Evolutionary conservation across 2,113 vertebrate genomes (phyloP), one percentile per base, ranked within the genome.

Genomic region (Grantiella picta): DNA sequence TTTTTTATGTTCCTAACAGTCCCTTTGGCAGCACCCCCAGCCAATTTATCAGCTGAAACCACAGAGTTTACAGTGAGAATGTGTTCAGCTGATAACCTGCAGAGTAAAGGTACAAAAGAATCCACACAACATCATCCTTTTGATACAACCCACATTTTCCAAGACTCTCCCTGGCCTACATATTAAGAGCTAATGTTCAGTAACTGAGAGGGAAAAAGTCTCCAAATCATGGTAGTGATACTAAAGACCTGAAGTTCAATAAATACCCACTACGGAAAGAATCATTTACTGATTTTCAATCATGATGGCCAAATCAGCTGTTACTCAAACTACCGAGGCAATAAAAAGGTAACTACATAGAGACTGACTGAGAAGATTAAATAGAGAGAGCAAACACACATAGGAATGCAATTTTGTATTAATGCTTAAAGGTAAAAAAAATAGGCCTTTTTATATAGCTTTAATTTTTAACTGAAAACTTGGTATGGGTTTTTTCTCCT

Each of bases 201-300:
- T 15, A 52, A 12, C 4, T 13, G 2, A 52, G 16, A 27, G 2
- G 5, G 23, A 27, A 60, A 66, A 16, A 10, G 5, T 21, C 17
- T 31, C 24, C 8, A 53, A 33, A 15, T 47, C 8, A n/a, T 9
- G 1, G 12, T 45, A 72, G 13, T 0, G 0, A n/a, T 5, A 52
- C 1, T 0, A 47, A 42, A 66, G 8, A 3, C 2, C 5, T 11
- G 5, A n/a, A 28, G 5, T 27, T 47, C 20, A 57, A 20, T 21
- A 44, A 60, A 38, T 36, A 22, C 1, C 0, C 6, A 1, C 5
- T 13, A 5, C 1, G 21, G 23, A 13, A 15, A 47, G 4, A 38
- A 36, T 18, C 3, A 47, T 5, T 36, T 25, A 56, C 9, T 24
- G 8, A 40, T 12, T 12, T 36, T 31, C 42, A 68, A 49, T 13